Evolutionary conservation across 1,140 invertebrate species (phyloP).

Genomic region (Pogonomyrmex californicus): DNA sequence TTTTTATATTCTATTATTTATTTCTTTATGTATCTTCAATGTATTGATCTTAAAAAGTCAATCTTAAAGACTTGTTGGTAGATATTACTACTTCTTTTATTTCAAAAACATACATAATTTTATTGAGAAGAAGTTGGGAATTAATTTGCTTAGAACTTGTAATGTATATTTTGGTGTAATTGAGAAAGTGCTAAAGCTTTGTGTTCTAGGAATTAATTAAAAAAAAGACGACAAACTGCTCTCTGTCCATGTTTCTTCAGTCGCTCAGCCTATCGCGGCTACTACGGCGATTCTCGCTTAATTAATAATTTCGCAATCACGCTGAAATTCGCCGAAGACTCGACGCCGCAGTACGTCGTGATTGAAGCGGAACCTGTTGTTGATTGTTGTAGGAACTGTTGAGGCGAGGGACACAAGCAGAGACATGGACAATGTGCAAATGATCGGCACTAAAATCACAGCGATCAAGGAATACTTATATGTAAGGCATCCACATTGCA

Average conservation of each 20-base stretch:
- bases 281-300: conserved; percentile 77
- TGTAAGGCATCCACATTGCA: conserved; percentile 83
- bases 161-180: neutral
- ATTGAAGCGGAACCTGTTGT: conserved; percentile 84
- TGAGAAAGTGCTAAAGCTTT: conserved; percentile 16
- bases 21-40: neutral
- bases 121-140: neutral
- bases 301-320: conserved; percentile 71
- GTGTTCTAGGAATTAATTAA: conserved; percentile 40
- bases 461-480: conserved; percentile 87
- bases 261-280: conserved; percentile 82
- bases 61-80: neutral
- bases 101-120: neutral
- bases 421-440: conserved; percentile 87
- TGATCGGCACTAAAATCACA: conserved; percentile 87
- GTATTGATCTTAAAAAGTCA: neutral
- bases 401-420: conserved; percentile 84
- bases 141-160: neutral
- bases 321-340: conserved; percentile 64
- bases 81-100: neutral
- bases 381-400: conserved; percentile 86
- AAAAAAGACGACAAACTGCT: conserved; percentile 64
- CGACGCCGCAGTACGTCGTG: conserved; percentile 72
- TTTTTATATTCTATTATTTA: neutral
- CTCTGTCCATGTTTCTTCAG: conserved; percentile 83